Evolutionary conservation across 1,140 invertebrate species (phyloP).

Genomic region (Scaptomyza hsui): DNA sequence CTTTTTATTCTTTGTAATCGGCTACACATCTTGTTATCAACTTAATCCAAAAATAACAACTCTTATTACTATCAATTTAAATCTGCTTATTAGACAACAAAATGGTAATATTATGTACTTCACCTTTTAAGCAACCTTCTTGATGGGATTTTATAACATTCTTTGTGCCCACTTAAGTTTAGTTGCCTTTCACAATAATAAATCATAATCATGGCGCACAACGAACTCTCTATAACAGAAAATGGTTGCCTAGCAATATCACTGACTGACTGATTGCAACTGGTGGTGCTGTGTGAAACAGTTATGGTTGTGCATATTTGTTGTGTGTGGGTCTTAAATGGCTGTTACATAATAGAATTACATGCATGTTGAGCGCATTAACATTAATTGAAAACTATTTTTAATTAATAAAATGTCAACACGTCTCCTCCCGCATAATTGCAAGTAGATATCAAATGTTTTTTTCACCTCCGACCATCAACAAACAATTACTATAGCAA

Average conservation of each 20-base stretch:
- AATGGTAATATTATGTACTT: background rate
- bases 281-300: slow-evolving; percentile 1
- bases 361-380: slow-evolving; percentile 78
- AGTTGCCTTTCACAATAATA: background rate
- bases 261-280: slow-evolving; percentile 6
- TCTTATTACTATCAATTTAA: background rate
- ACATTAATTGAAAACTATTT: slow-evolving; percentile 79
- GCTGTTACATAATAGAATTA: slow-evolving; percentile 60
- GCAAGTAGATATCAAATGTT: slow-evolving; percentile 62
- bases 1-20: no score
- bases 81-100: background rate
- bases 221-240: background rate
- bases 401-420: slow-evolving; percentile 81
- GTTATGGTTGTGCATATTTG: slow-evolving; percentile 22
- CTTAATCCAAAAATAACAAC: background rate
- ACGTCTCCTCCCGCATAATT: slow-evolving; percentile 57
- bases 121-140: background rate
- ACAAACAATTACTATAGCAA: background rate
- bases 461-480: slow-evolving; percentile 1
- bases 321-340: slow-evolving; percentile 27
- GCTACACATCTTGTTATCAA: no score
- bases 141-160: background rate
- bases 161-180: background rate
- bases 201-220: background rate
- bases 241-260: slow-evolving; percentile 12